A percentile compares a stretch with the other conserved stretches of the same genome.
Conservation (phyloP, 64 coral and sea anemone species). For the Catalaphyllia jardinei region DNA sequence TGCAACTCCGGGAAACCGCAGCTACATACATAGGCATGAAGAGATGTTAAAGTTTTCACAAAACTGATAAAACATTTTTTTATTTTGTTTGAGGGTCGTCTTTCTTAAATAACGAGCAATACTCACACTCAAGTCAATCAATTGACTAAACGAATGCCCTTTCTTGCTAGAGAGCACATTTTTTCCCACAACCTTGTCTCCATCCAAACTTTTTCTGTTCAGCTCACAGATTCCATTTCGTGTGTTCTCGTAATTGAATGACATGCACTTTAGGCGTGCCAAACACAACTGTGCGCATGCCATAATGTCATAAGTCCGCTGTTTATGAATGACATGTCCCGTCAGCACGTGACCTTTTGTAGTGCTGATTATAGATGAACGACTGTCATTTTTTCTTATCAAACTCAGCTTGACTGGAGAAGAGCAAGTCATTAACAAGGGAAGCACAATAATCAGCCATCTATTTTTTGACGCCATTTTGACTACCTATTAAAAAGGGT, state of each 20-base stretch:
- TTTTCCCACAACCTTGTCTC: background rate
- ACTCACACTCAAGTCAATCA: constrained; percentile 32
- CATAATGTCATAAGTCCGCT: constrained; percentile 18
- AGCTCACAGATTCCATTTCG: constrained; percentile 51
- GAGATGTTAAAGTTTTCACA: too few species aligned
- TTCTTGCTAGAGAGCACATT: background rate
- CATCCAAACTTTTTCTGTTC: background rate
- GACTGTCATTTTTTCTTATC: background rate
- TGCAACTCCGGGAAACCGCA: too few species aligned
- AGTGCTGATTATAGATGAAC: constrained; percentile 8
- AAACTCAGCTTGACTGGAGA: background rate
- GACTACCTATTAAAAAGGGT: background rate
- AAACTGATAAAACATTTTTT: background rate
- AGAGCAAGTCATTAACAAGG: background rate
- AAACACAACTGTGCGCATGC: constrained; percentile 64
- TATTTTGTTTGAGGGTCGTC: background rate
- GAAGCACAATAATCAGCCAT: background rate
- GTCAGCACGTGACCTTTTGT: constrained; percentile 1
- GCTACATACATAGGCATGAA: too few species aligned
- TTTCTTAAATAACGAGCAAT: background rate
- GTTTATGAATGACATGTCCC: constrained; percentile 9
- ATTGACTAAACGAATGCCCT: constrained; percentile 8
- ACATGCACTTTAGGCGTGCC: background rate
- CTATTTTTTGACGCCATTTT: background rate
- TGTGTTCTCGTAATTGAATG: constrained; percentile 42